These are phyloP conservation scores for Oreamnos americanus DNA, from an alignment of 2,113 vertebrate genomes.

Conservation along the genomic window DNA sequence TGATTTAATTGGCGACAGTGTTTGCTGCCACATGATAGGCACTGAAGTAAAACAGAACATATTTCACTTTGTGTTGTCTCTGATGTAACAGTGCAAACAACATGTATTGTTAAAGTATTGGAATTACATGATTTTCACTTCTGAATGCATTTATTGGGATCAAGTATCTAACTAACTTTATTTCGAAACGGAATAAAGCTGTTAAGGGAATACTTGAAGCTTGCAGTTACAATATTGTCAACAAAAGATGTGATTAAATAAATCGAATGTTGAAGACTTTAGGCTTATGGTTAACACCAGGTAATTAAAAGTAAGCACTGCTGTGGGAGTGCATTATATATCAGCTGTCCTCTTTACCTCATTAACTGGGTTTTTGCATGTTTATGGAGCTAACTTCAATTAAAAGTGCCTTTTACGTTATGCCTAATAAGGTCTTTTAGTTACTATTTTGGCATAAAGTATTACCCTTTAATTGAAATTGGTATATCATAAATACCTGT, in stretches of 20 bases:
- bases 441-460: conserved; percentile 78
- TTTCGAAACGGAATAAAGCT: conserved; percentile 80
- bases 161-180: conserved; percentile 77
- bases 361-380: conserved; percentile 83
- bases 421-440: conserved; percentile 82
- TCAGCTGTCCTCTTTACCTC: conserved; percentile 84
- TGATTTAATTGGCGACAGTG: conserved; percentile 77
- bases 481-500: conserved; percentile 73
- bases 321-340: conserved; percentile 84
- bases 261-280: conserved; percentile 85
- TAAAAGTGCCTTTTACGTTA: conserved; percentile 83
- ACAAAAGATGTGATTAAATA: conserved; percentile 85
- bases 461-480: conserved; percentile 80
- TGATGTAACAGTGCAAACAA: conserved; percentile 1
- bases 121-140: conserved; percentile 43
- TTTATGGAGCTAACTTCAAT: conserved; percentile 85
- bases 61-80: neutral
- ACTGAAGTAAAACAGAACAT: conserved; percentile 61
- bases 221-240: conserved; percentile 80
- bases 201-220: conserved; percentile 81
- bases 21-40: conserved; percentile 62
- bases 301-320: conserved; percentile 89
- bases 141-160: conserved; percentile 62
- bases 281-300: conserved; percentile 82
- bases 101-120: conserved; percentile 48